Evolutionary conservation across 1,140 invertebrate species (phyloP), one percentile per base, ranked within the genome.

Genomic region (Vanessa tameamea): DNA sequence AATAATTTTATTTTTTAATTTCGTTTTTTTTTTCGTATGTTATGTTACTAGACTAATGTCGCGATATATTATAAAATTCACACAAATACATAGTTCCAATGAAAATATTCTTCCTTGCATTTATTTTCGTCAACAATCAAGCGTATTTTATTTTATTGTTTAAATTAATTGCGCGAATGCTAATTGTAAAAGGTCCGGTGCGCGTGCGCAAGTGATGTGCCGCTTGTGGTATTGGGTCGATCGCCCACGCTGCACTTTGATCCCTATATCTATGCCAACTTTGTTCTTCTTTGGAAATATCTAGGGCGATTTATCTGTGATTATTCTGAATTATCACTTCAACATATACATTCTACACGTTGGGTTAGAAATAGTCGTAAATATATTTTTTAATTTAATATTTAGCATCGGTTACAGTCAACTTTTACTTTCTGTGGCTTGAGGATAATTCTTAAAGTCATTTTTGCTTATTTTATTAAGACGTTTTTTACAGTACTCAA

Each of bases 231-330:
- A 91, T 92, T 90, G 82, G 89, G 89, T 89, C 90, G 85, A 79
- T 82, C 88, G 91, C 89, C 91, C 86, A 91, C 89, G 86, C 87
- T 81, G 88, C 88, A 91, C 89, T 92, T 91, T 91, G 91, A 90
- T 91, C 89, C 84, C 82, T 85, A 86, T 82, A 87, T 91, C 89
- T 87, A 92, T 92, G 91, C 91, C 91, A 92, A 91, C 85, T 89
- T 85, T 87, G 86, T 88, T 88, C 85, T 87, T 83, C 85, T 85
- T 85, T 88, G 86, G 86, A 86, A 77, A 87, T 86, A 90, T 91
- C 85, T 90, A 90, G 84, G 82, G 73, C 87, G 80, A 79, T 87
- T 64, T 68, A 76, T 72, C 69, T 64, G 50, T 64, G 64, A 72
- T 76, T 64, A 68, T 64, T 70, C 69, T 43, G 64, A 72, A 75